phyloP scores from a whole-genome alignment of 2,797 vertebrate genomes.

The Muscicapa comitata region DNA sequence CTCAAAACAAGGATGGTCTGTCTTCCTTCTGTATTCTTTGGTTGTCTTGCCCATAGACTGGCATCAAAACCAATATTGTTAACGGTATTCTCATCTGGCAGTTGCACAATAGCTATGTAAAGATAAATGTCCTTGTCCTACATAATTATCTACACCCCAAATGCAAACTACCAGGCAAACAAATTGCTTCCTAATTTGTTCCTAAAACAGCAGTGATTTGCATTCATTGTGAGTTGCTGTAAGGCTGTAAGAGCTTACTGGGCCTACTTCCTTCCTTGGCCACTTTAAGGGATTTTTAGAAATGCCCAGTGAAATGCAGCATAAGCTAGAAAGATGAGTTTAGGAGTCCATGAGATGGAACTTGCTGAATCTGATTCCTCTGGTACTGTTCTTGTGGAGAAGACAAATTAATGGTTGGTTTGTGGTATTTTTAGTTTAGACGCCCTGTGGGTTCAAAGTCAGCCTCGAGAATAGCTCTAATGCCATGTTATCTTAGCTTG shows the following conservation, averaged over 20 bases:
- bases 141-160: slow-evolving; percentile 23
- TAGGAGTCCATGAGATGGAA: background rate
- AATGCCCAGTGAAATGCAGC: background rate
- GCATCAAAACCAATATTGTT: slow-evolving; percentile 7
- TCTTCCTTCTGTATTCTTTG: slow-evolving; percentile 9
- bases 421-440: slow-evolving; percentile 38
- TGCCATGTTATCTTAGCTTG: background rate
- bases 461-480: slow-evolving; percentile 1
- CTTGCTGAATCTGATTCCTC: slow-evolving; percentile 22
- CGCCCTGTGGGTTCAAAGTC: slow-evolving; percentile 13
- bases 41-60: background rate
- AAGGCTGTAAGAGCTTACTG: background rate
- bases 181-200: slow-evolving; percentile 49
- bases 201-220: background rate
- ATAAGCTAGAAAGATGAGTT: background rate
- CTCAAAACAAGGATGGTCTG: slow-evolving; percentile 6
- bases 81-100: background rate
- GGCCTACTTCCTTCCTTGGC: background rate
- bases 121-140: slow-evolving; percentile 16
- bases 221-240: background rate
- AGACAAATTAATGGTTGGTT: slow-evolving; percentile 44
- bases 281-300: background rate
- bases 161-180: slow-evolving; percentile 32
- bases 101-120: background rate
- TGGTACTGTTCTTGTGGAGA: background rate